Percentiles rank a stretch among this genome's conserved stretches.
phyloP scores from a whole-genome alignment of 2,113 vertebrate species.

The Periophthalmodon schlosseri region DNA sequence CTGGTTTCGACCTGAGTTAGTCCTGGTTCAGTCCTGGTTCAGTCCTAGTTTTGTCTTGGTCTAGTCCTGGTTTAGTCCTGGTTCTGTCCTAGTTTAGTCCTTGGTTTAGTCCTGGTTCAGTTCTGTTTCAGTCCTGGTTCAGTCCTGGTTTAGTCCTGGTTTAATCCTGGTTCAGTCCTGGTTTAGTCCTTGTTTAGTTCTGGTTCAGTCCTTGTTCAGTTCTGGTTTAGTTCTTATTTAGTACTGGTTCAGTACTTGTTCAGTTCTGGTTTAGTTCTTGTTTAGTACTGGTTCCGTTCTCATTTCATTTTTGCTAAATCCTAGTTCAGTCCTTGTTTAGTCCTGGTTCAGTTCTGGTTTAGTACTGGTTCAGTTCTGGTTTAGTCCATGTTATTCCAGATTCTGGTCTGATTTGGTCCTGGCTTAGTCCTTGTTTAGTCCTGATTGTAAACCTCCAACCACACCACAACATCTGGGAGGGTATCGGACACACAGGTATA shows the following conservation, averaged over 20 bases:
- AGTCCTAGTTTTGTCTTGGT: too few relatives aligned
- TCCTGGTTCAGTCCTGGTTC: too few relatives aligned
- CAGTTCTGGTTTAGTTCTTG: not conserved
- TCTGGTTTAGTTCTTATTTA: not conserved
- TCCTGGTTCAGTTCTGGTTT: not conserved
- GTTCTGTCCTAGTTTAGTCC: not conserved
- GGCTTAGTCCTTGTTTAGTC: not conserved
- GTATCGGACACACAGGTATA: too few relatives aligned
- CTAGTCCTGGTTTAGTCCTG: not conserved
- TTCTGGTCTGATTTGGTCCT: not conserved
- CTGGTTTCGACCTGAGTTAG: too few relatives aligned
- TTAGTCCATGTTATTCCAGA: not conserved
- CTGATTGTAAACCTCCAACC: not conserved
- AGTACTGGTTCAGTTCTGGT: not conserved
- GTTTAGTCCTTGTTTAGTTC: not conserved
- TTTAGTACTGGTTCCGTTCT: not conserved
- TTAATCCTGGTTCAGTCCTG: not conserved
- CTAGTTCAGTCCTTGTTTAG: not conserved
- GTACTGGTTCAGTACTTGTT: not conserved
- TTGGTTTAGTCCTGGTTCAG: not conserved
- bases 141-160: not conserved
- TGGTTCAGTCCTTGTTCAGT: not conserved
- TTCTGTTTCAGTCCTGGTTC: not conserved
- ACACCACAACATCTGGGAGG: too few relatives aligned
- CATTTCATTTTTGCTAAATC: not conserved